Base-by-base conservation (phyloP, 2,888 invertebrate genomes). In the Stenurella melanura region DNA sequence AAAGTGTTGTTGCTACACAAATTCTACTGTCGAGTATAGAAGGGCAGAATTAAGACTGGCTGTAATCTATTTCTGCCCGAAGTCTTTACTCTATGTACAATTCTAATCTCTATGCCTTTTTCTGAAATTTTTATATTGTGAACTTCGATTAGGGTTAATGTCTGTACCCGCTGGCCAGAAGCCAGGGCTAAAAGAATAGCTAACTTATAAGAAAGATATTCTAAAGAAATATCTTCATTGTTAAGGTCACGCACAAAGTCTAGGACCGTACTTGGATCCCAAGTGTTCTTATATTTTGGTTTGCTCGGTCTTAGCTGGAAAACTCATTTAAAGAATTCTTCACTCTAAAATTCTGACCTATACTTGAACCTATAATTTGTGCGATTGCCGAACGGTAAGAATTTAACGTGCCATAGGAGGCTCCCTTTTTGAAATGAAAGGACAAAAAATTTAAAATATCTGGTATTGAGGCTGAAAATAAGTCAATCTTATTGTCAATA, bases 291-390 rank as follows among this genome's bases (percentile, higher is more conserved):
- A 42, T 71, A 71, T 38, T 60, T 71, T 0, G 71, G 42, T 61
- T 12, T 26, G 21, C 15, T n/a, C 1, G 67, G 76, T 74, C 78
- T 69, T 19, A 78, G 42, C 19, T 19, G 54, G 18, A 18, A 68
- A 42, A 72, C 74, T 18, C 80, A 70, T 50, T 74, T 78, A 19
- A 80, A 73, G 57, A 80, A 56, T 70, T 63, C 60, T 72, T 54
- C 5, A 76, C 30, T 42, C 69, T 19, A 18, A 60, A 70, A 75
- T 79, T 73, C 12, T 75, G 58, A 11, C 50, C 21, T 19, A 80
- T 12, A 18, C 66, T 19, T 15, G 63, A 70, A 0, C 78, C 73
- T n/a, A n/a, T n/a, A n/a, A n/a, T n/a, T n/a, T n/a, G n/a, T n/a
- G n/a, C n/a, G n/a, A n/a, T n/a, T n/a, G n/a, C n/a, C n/a, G n/a